Conservation (phyloP, 2,113 vertebrate species). For the Lucifuga dentata region DNA sequence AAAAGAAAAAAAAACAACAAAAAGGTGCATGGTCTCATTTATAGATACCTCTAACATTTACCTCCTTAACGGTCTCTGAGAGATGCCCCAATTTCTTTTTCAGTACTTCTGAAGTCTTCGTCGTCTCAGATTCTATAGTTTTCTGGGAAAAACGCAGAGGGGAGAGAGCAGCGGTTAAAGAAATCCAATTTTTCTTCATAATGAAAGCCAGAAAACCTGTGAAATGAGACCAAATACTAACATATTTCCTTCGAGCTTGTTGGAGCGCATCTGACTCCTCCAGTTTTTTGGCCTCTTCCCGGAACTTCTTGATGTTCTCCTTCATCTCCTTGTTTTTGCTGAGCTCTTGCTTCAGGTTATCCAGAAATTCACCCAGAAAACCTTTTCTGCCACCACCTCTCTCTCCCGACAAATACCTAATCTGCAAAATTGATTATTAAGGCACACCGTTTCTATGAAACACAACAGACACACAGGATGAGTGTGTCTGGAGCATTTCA, state of each 20-base stretch:
- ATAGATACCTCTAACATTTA: constrained; percentile 42
- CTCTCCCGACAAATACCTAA: constrained; percentile 72
- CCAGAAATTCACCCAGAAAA: constrained; percentile 92
- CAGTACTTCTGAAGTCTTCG: constrained; percentile 91
- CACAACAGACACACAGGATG: background rate
- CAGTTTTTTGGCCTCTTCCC: constrained; percentile 92
- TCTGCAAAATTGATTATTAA: constrained; percentile 49
- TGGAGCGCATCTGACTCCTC: constrained; percentile 94
- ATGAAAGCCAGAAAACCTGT: background rate
- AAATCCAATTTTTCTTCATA: background rate
- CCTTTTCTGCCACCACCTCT: constrained; percentile 86
- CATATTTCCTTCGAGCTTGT: constrained; percentile 95
- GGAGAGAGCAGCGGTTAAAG: background rate
- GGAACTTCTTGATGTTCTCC: constrained; percentile 94
- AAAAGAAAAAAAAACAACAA: too few relatives aligned
- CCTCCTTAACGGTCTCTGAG: constrained; percentile 93
- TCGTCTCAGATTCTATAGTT: constrained; percentile 96
- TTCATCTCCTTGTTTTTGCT: constrained; percentile 98
- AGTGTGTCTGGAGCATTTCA: background rate
- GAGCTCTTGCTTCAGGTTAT: constrained; percentile 94
- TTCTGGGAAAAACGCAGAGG: constrained; percentile 78
- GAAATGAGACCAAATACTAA: constrained; percentile 74
- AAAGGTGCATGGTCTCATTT: too few relatives aligned
- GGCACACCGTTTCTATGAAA: constrained; percentile 29
- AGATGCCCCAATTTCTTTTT: constrained; percentile 90